Evolutionary conservation across 2,888 invertebrate species (phyloP), one percentile per base, ranked within the genome.

Genomic region (Coleophora deauratella): DNA sequence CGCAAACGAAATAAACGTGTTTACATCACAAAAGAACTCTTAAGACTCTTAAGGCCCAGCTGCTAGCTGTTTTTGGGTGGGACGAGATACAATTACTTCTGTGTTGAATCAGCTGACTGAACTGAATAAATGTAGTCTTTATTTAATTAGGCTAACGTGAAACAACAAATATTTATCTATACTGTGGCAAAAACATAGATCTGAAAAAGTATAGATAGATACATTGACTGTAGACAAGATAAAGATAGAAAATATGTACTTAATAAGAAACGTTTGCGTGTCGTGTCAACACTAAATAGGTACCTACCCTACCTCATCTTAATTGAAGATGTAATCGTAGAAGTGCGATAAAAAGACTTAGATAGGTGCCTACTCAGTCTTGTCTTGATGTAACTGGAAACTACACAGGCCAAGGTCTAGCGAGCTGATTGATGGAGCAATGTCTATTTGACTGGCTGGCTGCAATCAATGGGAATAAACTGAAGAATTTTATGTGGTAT

Each of bases 261-360:
- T n/a, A n/a, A n/a, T n/a, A 21, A 21, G 21, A 27, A 41, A 14
- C 37, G 44, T 31, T 31, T 50, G 59, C 69, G 63, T 66, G 69
- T 47, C 38, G 42, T 37, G 63, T 62, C n/a, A n/a, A n/a, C n/a
- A n/a, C n/a, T n/a, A n/a, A n/a, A n/a, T n/a, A n/a, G n/a, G n/a
- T n/a, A n/a, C n/a, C n/a, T n/a, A n/a, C n/a, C n/a, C 66, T 67
- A 47, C 50, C 49, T 61, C 58, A 61, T 54, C 55, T 64, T 62
- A 69, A 64, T 62, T 62, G 55, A 49, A n/a, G 46, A 52, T 35
- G 41, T 45, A 60, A 51, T 60, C 58, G 60, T 51, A 21, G 21
- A 21, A 21, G 3, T 21, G 21, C 21, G 21, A 21, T 21, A 21
- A 21, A 4, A 21, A 21, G 3, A 21, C 21, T 3, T 21, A 6